Evolutionary conservation across 2,113 vertebrate species (phyloP), one percentile per base, ranked within the genome.

Genomic region (Asarcornis scutulata): DNA sequence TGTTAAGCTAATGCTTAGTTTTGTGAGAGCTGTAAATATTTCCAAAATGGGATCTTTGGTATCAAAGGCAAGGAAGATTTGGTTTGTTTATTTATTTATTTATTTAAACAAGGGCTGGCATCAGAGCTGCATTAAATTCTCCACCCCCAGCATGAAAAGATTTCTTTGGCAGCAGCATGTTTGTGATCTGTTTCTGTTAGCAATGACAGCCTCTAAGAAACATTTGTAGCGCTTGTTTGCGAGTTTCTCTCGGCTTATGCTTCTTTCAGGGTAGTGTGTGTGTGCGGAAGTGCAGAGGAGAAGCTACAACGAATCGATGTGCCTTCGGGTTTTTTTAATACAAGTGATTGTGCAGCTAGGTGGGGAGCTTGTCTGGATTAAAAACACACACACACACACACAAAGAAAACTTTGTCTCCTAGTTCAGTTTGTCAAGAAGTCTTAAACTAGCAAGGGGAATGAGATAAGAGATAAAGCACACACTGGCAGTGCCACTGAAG

Each of bases 151-250:
- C 46, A 50, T 68, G 75, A 67, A 89, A 88, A 86, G 42, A 25
- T 88, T 86, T 75, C 77, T 92, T 91, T 82, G 91, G 91, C 94
- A 95, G 73, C 76, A 81, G 59, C 26, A 4, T 5, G 1, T 86
- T 71, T 74, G 64, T 80, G 91, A 83, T 69, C 63, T 55, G 36
- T 77, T 81, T 56, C 44, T 86, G 59, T 89, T 82, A 68, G 77
- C 62, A 29, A 66, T 69, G 64, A 46, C 69, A 91, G 17, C 52
- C 50, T 63, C 52, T 66, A 11, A 75, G 80, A 76, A 92, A 60
- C 21, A 17, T 78, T 91, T 75, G 83, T 89, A 58, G 66, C 72
- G 86, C 69, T 93, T 73, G 4, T 73, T 87, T 68, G 38, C 66
- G 50, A 34, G 34, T 38, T 60, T 53, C 48, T 31, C 55, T 73